Percentiles rank a stretch among this genome's conserved stretches.
These are phyloP conservation scores for Eospalax fontanierii DNA, from an alignment of 2,797 vertebrate species.

Conservation along the genomic window DNA sequence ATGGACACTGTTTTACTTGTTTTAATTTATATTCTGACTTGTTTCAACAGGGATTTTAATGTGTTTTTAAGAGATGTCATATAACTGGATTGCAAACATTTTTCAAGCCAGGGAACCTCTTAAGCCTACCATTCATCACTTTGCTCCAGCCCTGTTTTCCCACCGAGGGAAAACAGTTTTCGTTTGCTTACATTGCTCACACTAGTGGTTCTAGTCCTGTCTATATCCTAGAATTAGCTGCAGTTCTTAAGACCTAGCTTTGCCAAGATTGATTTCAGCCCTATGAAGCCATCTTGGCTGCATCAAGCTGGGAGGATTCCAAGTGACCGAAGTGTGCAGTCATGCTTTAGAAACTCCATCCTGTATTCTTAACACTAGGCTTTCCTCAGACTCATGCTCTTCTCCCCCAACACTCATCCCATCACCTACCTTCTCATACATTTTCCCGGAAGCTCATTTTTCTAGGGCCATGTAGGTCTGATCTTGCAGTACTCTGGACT, in stretches of 20 bases:
- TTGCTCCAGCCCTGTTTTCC: neutral
- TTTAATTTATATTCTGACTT: neutral
- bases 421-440: neutral
- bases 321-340: neutral
- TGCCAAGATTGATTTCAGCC: neutral
- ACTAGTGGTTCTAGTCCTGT: neutral
- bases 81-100: neutral
- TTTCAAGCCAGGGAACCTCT: neutral
- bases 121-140: neutral
- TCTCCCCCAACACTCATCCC: neutral
- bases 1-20: neutral
- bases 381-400: neutral
- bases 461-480: neutral
- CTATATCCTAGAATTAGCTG: neutral
- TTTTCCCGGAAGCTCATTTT: neutral
- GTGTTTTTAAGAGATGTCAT: neutral
- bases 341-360: neutral
- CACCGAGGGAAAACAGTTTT: neutral
- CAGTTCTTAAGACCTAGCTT: neutral
- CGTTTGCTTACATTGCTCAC: neutral
- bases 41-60: conserved; percentile 18
- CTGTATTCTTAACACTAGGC: neutral
- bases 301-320: neutral
- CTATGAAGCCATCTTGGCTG: neutral
- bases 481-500: neutral